A percentile compares a stretch with the other conserved stretches of the same genome.
Evolutionary conservation across 2,113 vertebrate species (phyloP).

Genomic region (Noctilio leporinus): DNA sequence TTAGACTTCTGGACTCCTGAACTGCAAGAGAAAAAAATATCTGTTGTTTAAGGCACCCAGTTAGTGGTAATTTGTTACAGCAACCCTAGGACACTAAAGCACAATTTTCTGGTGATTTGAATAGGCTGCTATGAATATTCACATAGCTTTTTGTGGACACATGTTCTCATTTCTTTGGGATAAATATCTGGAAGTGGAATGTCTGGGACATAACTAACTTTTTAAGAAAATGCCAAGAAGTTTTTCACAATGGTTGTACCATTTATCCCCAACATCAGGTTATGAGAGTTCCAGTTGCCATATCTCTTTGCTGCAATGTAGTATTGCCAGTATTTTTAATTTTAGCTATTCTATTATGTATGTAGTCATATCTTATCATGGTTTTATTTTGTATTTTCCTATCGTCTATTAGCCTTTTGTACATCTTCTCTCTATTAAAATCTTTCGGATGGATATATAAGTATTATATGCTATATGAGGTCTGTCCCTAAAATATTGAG

Average conservation of each 20-base stretch:
- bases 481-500: too few species aligned
- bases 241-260: not conserved
- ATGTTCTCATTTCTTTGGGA: not conserved
- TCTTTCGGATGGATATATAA: not conserved
- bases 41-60: too few species aligned
- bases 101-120: too few species aligned
- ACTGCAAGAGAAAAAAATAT: too few species aligned
- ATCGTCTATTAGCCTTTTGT: not conserved
- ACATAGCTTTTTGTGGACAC: too few species aligned
- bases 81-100: too few species aligned
- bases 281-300: not conserved
- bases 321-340: not conserved
- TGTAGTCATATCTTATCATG: not conserved
- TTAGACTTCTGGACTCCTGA: too few species aligned
- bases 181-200: not conserved
- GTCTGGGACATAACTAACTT: not conserved
- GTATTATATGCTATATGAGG: not conserved
- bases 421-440: not conserved
- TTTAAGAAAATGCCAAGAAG: not conserved
- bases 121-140: too few species aligned
- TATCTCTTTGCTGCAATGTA: not conserved
- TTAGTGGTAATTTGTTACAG: too few species aligned
- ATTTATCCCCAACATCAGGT: not conserved
- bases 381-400: not conserved
- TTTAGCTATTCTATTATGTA: not conserved